These are phyloP conservation scores for Anoura caudifer DNA, from an alignment of 2,113 vertebrate species.

Conservation along the genomic window DNA sequence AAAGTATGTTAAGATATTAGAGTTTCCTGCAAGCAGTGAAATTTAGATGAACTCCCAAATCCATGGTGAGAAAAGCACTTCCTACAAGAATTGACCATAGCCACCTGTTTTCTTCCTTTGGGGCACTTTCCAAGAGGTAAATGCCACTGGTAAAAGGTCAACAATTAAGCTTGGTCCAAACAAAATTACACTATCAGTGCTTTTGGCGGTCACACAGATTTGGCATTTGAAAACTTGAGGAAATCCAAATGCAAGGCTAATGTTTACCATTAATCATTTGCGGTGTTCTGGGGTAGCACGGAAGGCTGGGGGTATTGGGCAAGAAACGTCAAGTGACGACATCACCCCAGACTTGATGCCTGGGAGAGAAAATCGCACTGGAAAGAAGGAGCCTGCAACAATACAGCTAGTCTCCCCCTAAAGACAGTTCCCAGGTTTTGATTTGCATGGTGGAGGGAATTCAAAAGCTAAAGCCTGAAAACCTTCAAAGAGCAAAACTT, in stretches of 20 bases:
- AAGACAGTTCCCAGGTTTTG: neutral
- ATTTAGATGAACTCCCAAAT: neutral
- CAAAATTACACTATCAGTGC: neutral
- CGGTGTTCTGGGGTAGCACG: neutral
- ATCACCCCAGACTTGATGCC: neutral
- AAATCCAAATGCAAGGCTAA: neutral
- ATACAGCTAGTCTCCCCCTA: neutral
- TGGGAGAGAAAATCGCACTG: neutral
- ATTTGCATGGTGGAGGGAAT: neutral
- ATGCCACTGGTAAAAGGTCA: neutral
- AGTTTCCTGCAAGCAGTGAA: neutral
- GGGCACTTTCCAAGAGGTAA: neutral
- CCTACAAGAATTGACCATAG: neutral
- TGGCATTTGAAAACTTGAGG: neutral
- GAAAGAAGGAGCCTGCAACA: neutral
- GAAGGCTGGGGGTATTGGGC: neutral
- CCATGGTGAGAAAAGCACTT: neutral
- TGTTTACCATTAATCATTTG: neutral
- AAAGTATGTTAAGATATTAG: neutral
- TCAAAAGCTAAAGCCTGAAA: neutral
- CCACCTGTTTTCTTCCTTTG: neutral
- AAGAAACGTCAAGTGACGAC: neutral
- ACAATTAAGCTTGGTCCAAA: neutral
- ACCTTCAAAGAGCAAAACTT: neutral
- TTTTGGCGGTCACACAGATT: neutral